Base-by-base conservation (phyloP, 2,797 vertebrate genomes). In the Triplophysa bombifrons region DNA sequence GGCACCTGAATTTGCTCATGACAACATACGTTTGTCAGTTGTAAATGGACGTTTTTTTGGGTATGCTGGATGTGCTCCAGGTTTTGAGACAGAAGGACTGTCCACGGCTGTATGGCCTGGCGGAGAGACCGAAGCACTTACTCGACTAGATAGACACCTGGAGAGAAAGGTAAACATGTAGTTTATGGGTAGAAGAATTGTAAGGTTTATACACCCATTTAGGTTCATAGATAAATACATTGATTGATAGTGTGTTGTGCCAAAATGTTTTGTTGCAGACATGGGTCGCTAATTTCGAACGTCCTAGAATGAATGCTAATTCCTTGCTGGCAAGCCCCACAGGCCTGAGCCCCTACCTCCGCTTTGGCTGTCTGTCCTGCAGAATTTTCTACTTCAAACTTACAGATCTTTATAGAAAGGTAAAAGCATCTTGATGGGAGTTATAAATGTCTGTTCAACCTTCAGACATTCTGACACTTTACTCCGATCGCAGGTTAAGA, bases 211-310 rank as follows among this genome's bases (percentile, higher is more conserved):
- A 22, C 10, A 46, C 44, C 44, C 10, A 3, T 46, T 46, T 46
- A 13, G 46, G 11, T 48, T 14, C 16, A 16, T 14, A 41, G 9
- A 41, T 41, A 41, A 38, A 38, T 7, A 38, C 6, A 6, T 11
- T 41, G 8, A 41, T 11, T 41, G 8, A 41, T 41, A 41, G 0
- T 30, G 25, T 1, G 25, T 25, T 63, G 16, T 34, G 27, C 5
- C 16, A 63, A 0, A 63, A 63, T 20, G 48, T 82, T 72, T 27
- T 76, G 83, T 87, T 86, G 22, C 90, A 96, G 96, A 96, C 96
- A 34, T 97, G 96, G 97, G 96, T 98, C 76, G 96, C 96, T 82
- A 98, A 97, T 90, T 98, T 96, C 83, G 96, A 99, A 90, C 94
- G 95, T 81, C 96, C 96, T 53, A 93, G 95, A 68, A 97, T 98